phyloP scores from a whole-genome alignment of 2,113 vertebrate genomes.

The Ursus arctos region DNA sequence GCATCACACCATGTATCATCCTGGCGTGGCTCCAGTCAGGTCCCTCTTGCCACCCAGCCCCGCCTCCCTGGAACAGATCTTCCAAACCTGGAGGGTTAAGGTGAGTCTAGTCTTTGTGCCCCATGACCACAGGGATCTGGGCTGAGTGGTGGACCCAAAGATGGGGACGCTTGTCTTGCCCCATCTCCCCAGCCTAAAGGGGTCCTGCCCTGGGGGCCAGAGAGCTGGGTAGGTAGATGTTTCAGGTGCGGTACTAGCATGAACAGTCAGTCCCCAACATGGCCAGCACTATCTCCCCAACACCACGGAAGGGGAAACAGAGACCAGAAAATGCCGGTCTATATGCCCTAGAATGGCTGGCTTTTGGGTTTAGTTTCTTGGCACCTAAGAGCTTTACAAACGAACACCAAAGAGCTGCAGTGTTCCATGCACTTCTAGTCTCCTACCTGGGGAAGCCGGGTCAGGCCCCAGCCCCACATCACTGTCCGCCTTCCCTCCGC shows the following conservation, averaged over 20 bases:
- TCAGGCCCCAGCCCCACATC: not conserved
- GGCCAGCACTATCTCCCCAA: not conserved
- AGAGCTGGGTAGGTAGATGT: not conserved
- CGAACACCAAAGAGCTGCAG: not conserved
- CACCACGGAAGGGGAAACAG: not conserved
- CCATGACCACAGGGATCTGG: not conserved
- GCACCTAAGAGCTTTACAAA: not conserved
- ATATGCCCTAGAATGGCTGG: fast-evolving
- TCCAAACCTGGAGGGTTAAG: not conserved
- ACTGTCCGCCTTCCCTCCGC: not conserved
- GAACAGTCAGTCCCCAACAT: not conserved
- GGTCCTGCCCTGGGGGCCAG: not conserved
- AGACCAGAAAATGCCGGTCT: not conserved
- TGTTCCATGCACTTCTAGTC: not conserved
- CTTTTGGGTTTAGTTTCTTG: not conserved
- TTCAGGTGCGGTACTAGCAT: not conserved
- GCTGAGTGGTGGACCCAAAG: not conserved
- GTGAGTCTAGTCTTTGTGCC: not conserved
- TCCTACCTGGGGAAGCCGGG: not conserved
- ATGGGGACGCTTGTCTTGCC: not conserved
- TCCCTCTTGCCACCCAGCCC: not conserved
- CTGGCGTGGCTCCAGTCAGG: not conserved
- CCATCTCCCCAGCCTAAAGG: not conserved
- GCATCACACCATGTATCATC: fast-evolving
- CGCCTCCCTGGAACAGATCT: not conserved